Evolutionary conservation across 2,888 invertebrate species (phyloP).

Genomic region (Polydrusus tereticollis): DNA sequence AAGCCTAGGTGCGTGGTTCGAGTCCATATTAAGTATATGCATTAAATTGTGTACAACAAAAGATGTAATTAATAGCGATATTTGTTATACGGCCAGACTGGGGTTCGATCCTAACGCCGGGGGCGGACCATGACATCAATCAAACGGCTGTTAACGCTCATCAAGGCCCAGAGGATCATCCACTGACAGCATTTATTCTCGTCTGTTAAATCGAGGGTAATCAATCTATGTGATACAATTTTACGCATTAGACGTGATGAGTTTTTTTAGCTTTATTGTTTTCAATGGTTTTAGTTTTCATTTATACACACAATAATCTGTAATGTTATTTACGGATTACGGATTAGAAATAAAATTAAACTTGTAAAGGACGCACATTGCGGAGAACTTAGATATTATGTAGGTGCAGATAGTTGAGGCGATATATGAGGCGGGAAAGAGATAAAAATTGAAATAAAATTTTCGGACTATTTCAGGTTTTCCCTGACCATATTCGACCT

Average conservation of each 20-base stretch:
- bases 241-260: constrained; percentile 40
- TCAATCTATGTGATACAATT: constrained; percentile 57
- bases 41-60: constrained; percentile 54
- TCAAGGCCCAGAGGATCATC: constrained; percentile 57
- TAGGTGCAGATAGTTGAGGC: too few species aligned
- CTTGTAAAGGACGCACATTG: too few species aligned
- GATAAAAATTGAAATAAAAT: too few species aligned
- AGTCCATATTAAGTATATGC: constrained; percentile 50
- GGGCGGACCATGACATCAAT: constrained; percentile 64
- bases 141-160: constrained; percentile 65
- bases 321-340: too few species aligned
- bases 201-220: constrained; percentile 60
- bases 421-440: too few species aligned
- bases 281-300: background rate
- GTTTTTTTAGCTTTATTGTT: constrained; percentile 27
- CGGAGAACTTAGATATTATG: too few species aligned
- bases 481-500: too few species aligned
- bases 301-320: background rate
- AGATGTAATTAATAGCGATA: constrained; percentile 59
- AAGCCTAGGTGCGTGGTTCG: constrained; percentile 32
- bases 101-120: constrained; percentile 46
- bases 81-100: constrained; percentile 54
- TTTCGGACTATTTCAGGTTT: too few species aligned
- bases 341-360: too few species aligned
- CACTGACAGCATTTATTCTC: constrained; percentile 51